Evolutionary conservation across 2,888 invertebrate genomes (phyloP), one percentile per base, ranked within the genome.

Genomic region (Diaperis boleti): DNA sequence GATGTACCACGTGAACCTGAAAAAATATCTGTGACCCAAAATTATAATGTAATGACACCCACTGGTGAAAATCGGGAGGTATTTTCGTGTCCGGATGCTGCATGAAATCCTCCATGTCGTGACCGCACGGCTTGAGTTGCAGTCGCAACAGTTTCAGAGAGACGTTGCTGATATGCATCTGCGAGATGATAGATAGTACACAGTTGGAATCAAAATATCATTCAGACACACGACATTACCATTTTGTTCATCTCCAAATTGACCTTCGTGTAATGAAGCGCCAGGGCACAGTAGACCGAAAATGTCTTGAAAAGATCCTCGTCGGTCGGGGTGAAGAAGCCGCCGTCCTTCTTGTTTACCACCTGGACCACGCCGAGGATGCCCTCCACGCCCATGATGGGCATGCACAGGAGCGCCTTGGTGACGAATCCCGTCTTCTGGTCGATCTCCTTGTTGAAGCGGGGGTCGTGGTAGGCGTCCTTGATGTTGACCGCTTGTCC

Each of bases 1-100:
- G 35, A 86, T 82, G 72, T 87, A 86, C 82, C 85, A 88, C 61
- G 83, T 82, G 76, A 82, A 87, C 59, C 87, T 87, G 75, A 1
- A 17, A 26, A 52, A 17, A n/a, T 10, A 20, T 18, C 18, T 6
- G 3, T 13, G 7, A 18, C n/a, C n/a, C n/a, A 41, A 6, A 22
- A n/a, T 39, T 35, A 13, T 13, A 10, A 7, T 39, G 20, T 20
- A 6, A 20, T 20, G 6, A 3, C 26, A 45, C 29, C 10, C 75
- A 86, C 86, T 79, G 84, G 61, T 73, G 79, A 63, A 87, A 85
- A 56, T 82, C 83, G 37, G 70, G 70, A 0, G 86, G 83, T 0
- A 85, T 78, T 31, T 79, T 71, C 0, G 83, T 57, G 0, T 81
- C 79, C 22, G 82, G 79, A 3, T 81, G 80, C 44, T 83, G 82